Base-by-base conservation (phyloP, 2,797 vertebrate genomes). In the Sebastes vulpes region DNA sequence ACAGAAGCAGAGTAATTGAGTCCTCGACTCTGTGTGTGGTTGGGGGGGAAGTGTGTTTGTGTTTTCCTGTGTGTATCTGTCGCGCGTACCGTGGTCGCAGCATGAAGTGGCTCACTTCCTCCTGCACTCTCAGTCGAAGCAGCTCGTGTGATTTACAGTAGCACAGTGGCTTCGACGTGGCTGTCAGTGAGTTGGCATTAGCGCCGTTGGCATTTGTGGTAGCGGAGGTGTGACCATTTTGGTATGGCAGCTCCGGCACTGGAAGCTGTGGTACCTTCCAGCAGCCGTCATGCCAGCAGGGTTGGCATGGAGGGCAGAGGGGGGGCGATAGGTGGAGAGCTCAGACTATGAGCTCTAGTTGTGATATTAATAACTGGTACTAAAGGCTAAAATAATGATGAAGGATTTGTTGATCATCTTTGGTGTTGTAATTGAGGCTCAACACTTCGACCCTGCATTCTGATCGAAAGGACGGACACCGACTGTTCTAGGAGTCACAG, bases 1-100 rank as follows among this genome's bases (percentile, higher is more conserved):
- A 94, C 89, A 87, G 84, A 89, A 79, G 84, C 87, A 85, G 84
- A 93, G 89, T 93, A 92, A 95, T 95, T 89, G 90, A 94, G 90
- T 93, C 84, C 52, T 85, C 78, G 57, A 23, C 60, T 75, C 8
- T 28, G 65, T 72, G 58, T 60, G 75, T 23, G 79, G 56, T 29
- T 60, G 58, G 61, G 72, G 72, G 32, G 64, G 61, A 54, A 76
- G 64, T 84, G 28, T 46, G 42, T 63, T 23, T 59, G 58, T 53
- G 68, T 65, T 59, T 53, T 11, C 25, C 9, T 58, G 46, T 48
- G 61, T 66, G 26, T 74, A 3, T 76, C 42, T 1, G 29, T 48
- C 28, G 1, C 56, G 46, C 5, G 18, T 38, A 56, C 54, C 4
- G 1, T 23, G 50, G 48, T 66, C 21, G 29, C 71, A 35, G 71